These are phyloP conservation scores for Aurelia coerulea DNA, from an alignment of 30 jellyfish, hydroid and myxozoan species.

Conservation along the genomic window DNA sequence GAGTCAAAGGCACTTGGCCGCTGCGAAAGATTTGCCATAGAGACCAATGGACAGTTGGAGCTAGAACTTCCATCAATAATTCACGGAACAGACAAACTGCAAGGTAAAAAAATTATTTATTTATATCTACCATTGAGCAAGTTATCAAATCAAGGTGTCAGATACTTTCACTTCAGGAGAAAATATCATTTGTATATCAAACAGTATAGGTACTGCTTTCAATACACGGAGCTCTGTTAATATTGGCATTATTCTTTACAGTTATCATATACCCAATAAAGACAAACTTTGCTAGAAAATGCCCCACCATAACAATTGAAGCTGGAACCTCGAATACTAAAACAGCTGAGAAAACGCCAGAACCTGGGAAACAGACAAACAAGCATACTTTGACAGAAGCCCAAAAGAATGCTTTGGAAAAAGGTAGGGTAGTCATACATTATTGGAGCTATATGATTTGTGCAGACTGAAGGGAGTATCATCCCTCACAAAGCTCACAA, in stretches of 20 bases:
- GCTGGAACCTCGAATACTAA: neutral
- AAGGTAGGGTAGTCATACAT: too few relatives aligned
- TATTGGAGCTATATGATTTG: too few relatives aligned
- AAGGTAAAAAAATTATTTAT: slow-evolving; percentile 6
- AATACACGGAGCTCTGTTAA: slow-evolving; percentile 2
- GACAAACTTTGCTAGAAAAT: neutral
- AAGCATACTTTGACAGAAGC: too few relatives aligned
- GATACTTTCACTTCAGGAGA: too few relatives aligned
- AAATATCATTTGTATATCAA: too few relatives aligned
- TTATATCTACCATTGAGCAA: neutral
- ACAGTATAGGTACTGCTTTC: neutral
- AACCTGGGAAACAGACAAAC: too few relatives aligned
- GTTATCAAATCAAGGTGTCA: neutral
- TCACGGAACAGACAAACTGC: slow-evolving; percentile 18
- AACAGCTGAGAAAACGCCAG: neutral
- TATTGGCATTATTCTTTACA: neutral
- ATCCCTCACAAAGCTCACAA: too few relatives aligned
- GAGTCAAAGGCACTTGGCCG: too few relatives aligned
- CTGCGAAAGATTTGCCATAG: neutral
- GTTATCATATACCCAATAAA: neutral
- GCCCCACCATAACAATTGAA: neutral
- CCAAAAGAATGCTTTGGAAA: too few relatives aligned
- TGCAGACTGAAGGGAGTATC: too few relatives aligned
- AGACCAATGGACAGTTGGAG: slow-evolving; percentile 22
- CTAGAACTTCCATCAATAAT: slow-evolving; percentile 22